These are phyloP conservation scores for Syngnathus typhle DNA, from an alignment of 2,113 vertebrate genomes.

Conservation along the genomic window DNA sequence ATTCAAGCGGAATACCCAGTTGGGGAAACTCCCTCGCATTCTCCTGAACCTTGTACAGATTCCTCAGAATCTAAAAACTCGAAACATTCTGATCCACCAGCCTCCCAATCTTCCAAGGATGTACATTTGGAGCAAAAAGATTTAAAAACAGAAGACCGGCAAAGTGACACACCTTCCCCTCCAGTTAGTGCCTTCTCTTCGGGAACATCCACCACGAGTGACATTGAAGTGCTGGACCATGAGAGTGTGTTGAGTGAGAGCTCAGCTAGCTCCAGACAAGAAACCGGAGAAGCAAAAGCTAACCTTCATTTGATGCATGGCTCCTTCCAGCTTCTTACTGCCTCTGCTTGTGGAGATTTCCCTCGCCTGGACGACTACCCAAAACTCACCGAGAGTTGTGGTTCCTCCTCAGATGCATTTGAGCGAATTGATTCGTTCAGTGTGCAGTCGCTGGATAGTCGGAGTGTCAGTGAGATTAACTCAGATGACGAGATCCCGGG, in stretches of 20 bases:
- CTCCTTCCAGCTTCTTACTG: conserved; percentile 91
- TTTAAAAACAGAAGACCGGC: conserved; percentile 86
- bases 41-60: conserved; percentile 20
- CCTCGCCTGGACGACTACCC: conserved; percentile 87
- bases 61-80: conserved; percentile 30
- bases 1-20: conserved; percentile 14
- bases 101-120: conserved; percentile 71
- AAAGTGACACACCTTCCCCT: conserved; percentile 93
- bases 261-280: conserved; percentile 92
- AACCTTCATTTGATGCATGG: conserved; percentile 93
- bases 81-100: conserved; percentile 52
- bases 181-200: conserved; percentile 95
- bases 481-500: conserved; percentile 91
- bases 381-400: conserved; percentile 89
- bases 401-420: conserved; percentile 95
- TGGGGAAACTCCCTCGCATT: conserved; percentile 26
- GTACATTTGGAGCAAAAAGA: conserved; percentile 77
- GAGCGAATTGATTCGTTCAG: conserved; percentile 98
- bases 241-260: conserved; percentile 97
- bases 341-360: conserved; percentile 88
- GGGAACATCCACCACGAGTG: conserved; percentile 96
- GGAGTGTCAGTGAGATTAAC: conserved; percentile 96
- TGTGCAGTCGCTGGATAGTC: conserved; percentile 92
- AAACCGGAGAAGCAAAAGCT: conserved; percentile 82
- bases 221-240: conserved; percentile 96